Evolutionary conservation across 1,140 invertebrate species (phyloP).

Genomic region (Lethrus apterus): DNA sequence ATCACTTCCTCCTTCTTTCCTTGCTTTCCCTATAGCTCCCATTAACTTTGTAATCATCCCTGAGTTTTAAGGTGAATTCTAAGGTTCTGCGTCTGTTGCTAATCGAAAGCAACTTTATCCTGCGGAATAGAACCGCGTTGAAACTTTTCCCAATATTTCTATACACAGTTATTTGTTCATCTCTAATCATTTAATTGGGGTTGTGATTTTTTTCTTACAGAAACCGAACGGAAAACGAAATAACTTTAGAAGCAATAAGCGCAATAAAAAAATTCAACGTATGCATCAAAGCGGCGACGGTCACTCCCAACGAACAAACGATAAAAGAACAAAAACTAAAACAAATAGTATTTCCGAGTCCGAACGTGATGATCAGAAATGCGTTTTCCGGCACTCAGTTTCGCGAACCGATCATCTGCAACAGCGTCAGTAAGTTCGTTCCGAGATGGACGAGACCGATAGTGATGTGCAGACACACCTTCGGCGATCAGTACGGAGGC

Average conservation of each 20-base stretch:
- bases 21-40: no score
- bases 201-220: slow-evolving; percentile 32
- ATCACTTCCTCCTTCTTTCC: no score
- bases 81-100: no score
- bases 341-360: slow-evolving; percentile 44
- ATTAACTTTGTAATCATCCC: background rate
- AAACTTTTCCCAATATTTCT: no score
- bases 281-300: slow-evolving; percentile 71
- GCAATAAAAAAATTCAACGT: slow-evolving; percentile 70
- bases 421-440: slow-evolving; percentile 64
- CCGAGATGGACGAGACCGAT: slow-evolving; percentile 62
- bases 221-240: slow-evolving; percentile 66
- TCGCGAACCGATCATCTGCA: slow-evolving; percentile 68
- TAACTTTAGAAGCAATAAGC: slow-evolving; percentile 62
- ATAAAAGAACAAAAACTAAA: slow-evolving; percentile 36
- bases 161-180: no score
- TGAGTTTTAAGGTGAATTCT: no score
- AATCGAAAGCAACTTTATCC: no score
- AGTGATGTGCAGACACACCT: slow-evolving; percentile 67
- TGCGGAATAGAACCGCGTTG: no score
- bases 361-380: slow-evolving; percentile 72
- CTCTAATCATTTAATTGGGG: background rate
- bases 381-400: slow-evolving; percentile 74
- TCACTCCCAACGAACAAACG: slow-evolving; percentile 67
- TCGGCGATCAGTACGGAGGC: slow-evolving; percentile 72